Evolutionary conservation across 2,888 invertebrate genomes (phyloP).

Genomic region (Acleris literana): DNA sequence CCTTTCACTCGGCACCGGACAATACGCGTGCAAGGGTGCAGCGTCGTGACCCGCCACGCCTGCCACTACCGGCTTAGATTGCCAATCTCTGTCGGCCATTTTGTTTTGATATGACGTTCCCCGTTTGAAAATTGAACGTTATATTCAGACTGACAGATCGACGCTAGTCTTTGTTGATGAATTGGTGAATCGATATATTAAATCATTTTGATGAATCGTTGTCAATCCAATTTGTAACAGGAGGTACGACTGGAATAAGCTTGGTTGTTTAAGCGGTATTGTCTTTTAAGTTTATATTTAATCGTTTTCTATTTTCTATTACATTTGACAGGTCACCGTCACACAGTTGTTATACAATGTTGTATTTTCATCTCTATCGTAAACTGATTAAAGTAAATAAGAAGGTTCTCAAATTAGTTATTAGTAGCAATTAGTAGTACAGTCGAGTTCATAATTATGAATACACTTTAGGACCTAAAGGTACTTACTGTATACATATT

Average conservation of each 20-base stretch:
- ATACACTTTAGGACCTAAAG: too few species aligned
- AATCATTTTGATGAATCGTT: neutral
- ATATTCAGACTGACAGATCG: neutral
- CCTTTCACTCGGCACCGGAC: slow-evolving; percentile 47
- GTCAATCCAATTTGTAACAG: neutral
- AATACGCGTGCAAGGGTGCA: slow-evolving; percentile 47
- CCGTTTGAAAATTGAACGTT: slow-evolving; percentile 10
- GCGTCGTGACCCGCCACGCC: slow-evolving; percentile 69
- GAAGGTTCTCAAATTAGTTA: too few species aligned
- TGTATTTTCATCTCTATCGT: too few species aligned
- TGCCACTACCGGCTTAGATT: slow-evolving; percentile 49
- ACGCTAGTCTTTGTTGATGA: neutral
- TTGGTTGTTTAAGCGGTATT: neutral
- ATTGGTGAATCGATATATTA: neutral
- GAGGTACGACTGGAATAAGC: neutral
- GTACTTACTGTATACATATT: too few species aligned
- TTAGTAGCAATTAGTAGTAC: too few species aligned
- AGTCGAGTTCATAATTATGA: too few species aligned
- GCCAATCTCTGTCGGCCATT: slow-evolving; percentile 41
- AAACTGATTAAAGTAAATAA: too few species aligned
- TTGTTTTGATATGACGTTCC: slow-evolving; percentile 29
- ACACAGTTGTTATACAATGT: too few species aligned
- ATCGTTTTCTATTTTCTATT: neutral
- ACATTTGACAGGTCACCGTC: too few species aligned
- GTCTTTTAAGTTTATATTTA: neutral